These are phyloP conservation scores for Zapus hudsonius DNA, from an alignment of 2,113 vertebrate genomes.

Conservation along the genomic window DNA sequence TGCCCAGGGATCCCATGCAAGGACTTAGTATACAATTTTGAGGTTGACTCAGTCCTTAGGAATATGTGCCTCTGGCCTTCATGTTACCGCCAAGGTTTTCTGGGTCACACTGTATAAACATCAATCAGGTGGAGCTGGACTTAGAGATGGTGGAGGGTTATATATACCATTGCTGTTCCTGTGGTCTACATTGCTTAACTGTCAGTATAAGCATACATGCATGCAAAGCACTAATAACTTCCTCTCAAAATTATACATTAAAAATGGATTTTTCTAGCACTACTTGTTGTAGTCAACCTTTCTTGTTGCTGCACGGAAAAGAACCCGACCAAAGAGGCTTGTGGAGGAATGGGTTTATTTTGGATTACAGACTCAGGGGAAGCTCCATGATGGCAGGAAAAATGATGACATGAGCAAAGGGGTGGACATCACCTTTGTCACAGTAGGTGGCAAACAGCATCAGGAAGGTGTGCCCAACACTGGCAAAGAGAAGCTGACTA, in stretches of 20 bases:
- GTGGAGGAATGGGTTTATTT: too few relatives aligned
- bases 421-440: too few relatives aligned
- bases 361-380: too few relatives aligned
- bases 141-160: neutral
- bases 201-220: neutral
- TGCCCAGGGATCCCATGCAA: neutral
- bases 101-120: neutral
- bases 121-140: neutral
- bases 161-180: neutral
- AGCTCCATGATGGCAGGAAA: too few relatives aligned
- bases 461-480: too few relatives aligned
- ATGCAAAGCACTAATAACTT: neutral
- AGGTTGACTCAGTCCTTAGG: neutral
- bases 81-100: neutral
- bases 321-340: too few relatives aligned
- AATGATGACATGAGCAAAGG: too few relatives aligned
- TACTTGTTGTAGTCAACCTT: too few relatives aligned
- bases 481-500: too few relatives aligned
- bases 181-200: neutral
- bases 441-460: too few relatives aligned
- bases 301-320: too few relatives aligned
- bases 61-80: neutral
- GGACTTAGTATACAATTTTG: neutral
- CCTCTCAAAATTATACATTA: conserved; percentile 37
- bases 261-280: neutral